Evolutionary conservation across 1,140 invertebrate genomes (phyloP).

Genomic region (Palaemon carinicauda): DNA sequence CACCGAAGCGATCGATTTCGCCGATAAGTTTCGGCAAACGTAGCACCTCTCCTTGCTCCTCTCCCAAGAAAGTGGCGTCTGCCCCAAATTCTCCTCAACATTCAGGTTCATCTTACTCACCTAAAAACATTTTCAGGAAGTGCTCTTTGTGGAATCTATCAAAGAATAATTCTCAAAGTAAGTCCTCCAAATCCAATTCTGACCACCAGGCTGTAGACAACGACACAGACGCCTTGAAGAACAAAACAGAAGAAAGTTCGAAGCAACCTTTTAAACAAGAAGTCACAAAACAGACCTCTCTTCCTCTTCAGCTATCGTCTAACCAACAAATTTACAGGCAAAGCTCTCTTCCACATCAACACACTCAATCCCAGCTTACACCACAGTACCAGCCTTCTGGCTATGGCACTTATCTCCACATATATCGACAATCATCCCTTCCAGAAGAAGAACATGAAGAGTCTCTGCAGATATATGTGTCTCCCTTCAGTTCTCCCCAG

Average conservation of each 20-base stretch:
- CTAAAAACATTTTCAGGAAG: slow-evolving; percentile 17
- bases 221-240: background rate
- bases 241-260: background rate
- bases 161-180: slow-evolving; percentile 6
- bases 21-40: background rate
- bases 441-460: background rate
- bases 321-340: background rate
- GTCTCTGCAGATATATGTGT: background rate
- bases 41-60: slow-evolving; percentile 9
- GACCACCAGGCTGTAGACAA: background rate
- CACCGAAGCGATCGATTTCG: slow-evolving; percentile 18
- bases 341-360: background rate
- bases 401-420: background rate
- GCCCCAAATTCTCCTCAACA: slow-evolving; percentile 39
- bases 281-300: slow-evolving; percentile 20
- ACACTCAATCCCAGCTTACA: background rate
- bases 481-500: background rate
- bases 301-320: background rate
- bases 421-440: background rate
- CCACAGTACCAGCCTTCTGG: background rate
- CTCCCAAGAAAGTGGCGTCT: slow-evolving; percentile 24
- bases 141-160: slow-evolving; percentile 32
- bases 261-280: background rate
- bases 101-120: background rate
- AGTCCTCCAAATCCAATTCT: background rate